Evolutionary conservation across 2,797 vertebrate species (phyloP), one percentile per base, ranked within the genome.

Genomic region (Lepilemur septentrionalis): DNA sequence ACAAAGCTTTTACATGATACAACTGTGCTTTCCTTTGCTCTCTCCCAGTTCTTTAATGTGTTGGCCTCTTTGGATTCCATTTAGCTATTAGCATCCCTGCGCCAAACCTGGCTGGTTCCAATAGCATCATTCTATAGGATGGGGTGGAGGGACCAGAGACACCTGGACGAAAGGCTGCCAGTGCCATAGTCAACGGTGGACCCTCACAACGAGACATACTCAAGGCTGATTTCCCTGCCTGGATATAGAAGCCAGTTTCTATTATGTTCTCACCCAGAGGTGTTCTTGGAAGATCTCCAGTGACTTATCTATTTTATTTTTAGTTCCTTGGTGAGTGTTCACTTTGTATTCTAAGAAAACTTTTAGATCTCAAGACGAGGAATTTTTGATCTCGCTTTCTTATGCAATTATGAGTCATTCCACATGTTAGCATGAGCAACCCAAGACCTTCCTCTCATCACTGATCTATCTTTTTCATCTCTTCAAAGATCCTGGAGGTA

Each of bases 391-490:
- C 70, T 93, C 48, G 13, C 12, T 67, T 95, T 95, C 59, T 52
- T 69, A 92, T 72, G 30, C 41, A 89, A 76, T 91, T 79, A 86
- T 93, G 89, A 97, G 83, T 95, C 91, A 97, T 90, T 89, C 61
- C 32, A 69, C 69, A 92, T 0, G 17, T 85, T 70, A 82, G 78
- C 76, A 55, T 87, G 72, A 81, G 43, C 70, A 96, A 69, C 25
- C 48, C 32, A 93, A 69, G 84, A n/a, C 55, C 35, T 48, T 25
- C 8, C 50, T 57, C n/a, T 88, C 52, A 35, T 50, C 46, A 61
- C 38, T 65, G 69, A 94, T 82, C 18, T 89, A 35, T 57, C 17
- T 82, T 90, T 89, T 87, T 92, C 73, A 91, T 96, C 52, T 94
- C 41, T 75, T 96, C 89, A 93, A 97, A 96, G 89, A 84, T 84